Conservation (phyloP, 2,113 vertebrate genomes). For the Myotis lucifugus region DNA sequence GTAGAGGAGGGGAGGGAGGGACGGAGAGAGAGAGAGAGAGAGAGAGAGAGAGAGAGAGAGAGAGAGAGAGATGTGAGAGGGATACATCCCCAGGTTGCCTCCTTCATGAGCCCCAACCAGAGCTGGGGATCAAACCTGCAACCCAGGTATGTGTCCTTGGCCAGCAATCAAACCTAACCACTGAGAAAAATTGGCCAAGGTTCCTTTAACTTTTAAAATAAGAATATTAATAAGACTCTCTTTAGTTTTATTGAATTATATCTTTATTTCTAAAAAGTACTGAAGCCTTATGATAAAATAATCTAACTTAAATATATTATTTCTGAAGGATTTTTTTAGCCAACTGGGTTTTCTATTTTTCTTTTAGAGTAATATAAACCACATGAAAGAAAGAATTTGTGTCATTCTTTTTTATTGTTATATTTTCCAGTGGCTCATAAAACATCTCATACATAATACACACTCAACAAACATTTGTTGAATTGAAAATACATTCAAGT, state of each 20-base stretch:
- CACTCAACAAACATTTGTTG: background rate
- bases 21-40: too few relatives aligned
- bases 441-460: background rate
- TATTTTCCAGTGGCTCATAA: background rate
- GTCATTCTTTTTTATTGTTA: background rate
- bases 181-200: too few relatives aligned
- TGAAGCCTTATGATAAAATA: background rate
- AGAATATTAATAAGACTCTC: background rate
- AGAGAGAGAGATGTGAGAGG: too few relatives aligned
- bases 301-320: background rate
- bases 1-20: background rate
- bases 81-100: too few relatives aligned
- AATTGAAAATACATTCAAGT: constrained; percentile 4
- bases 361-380: background rate
- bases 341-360: background rate
- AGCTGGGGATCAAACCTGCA: too few relatives aligned
- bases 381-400: background rate
- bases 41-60: too few relatives aligned
- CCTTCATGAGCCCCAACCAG: too few relatives aligned
- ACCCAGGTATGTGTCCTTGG: too few relatives aligned
- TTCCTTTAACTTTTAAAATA: background rate
- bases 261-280: background rate
- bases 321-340: background rate
- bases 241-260: background rate
- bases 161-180: too few relatives aligned